phyloP scores from a whole-genome alignment of 1,140 invertebrate genomes.

The Hylaeus anthracinus region DNA sequence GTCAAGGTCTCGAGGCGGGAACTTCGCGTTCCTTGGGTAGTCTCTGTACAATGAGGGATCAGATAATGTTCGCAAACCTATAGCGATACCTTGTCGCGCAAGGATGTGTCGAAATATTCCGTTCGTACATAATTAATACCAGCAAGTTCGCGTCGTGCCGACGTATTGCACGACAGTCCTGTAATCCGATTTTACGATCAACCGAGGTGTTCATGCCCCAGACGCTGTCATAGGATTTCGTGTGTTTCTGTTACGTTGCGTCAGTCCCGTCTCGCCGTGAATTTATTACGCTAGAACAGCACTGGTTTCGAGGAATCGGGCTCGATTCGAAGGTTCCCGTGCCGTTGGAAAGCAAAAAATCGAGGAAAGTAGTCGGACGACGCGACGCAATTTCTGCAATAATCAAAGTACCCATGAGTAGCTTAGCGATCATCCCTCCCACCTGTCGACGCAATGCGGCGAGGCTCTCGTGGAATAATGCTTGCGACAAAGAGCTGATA shows the following conservation, averaged over 20 bases:
- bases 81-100: conserved; percentile 34
- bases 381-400: too few species aligned
- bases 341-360: too few species aligned
- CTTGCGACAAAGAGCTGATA: too few species aligned
- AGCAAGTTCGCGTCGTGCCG: neutral
- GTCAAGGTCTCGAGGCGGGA: conserved; percentile 36
- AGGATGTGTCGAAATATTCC: conserved; percentile 56
- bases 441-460: too few species aligned
- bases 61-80: conserved; percentile 21
- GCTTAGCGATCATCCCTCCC: too few species aligned
- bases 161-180: neutral
- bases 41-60: conserved; percentile 36
- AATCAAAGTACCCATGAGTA: too few species aligned
- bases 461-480: too few species aligned
- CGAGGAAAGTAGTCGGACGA: too few species aligned
- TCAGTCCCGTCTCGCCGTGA: neutral
- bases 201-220: neutral
- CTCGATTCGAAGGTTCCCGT: neutral
- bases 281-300: neutral
- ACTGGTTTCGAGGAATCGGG: neutral
- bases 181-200: neutral
- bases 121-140: conserved; percentile 50
- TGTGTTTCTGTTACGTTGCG: neutral
- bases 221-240: neutral
- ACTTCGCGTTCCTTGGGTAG: neutral